A percentile compares a stretch with the other conserved stretches of the same genome.
Evolutionary conservation across 2,888 invertebrate species (phyloP).

Genomic region (Ceraclea dissimilis): DNA sequence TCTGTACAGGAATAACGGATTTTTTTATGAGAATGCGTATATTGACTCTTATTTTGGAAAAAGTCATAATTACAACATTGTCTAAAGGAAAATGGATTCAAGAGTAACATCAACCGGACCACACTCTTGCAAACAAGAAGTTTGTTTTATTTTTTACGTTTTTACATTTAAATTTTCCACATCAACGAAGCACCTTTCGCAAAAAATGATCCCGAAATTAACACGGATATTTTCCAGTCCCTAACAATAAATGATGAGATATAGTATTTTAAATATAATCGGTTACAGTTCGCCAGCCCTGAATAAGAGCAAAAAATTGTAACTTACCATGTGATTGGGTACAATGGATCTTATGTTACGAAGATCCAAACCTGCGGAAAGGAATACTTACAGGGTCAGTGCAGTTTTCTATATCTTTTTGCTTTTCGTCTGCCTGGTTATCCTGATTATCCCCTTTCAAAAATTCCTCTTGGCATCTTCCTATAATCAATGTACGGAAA

Average conservation of each 20-base stretch:
- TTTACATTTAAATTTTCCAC: no score
- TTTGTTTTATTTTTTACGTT: no score
- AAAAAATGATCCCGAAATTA: neutral
- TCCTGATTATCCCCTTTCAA: slow-evolving; percentile 56
- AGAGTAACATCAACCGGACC: no score
- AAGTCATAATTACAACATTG: no score
- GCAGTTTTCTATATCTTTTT: slow-evolving; percentile 45
- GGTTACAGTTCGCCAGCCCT: neutral
- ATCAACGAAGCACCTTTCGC: no score
- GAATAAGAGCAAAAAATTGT: neutral
- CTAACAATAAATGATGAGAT: neutral
- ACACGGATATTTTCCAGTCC: neutral
- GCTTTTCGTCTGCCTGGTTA: slow-evolving; percentile 41
- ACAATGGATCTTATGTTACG: neutral
- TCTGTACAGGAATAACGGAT: no score
- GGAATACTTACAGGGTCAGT: slow-evolving; percentile 33
- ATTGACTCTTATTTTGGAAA: no score
- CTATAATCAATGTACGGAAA: slow-evolving; percentile 72
- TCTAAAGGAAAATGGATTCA: no score
- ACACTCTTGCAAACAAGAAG: no score
- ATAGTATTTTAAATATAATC: no score
- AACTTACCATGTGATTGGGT: neutral
- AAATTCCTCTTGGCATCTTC: slow-evolving; percentile 84
- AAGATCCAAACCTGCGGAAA: neutral
- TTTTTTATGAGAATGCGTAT: no score